Evolutionary conservation across 2,113 vertebrate species (phyloP).

Genomic region (Boleophthalmus pectinirostris): DNA sequence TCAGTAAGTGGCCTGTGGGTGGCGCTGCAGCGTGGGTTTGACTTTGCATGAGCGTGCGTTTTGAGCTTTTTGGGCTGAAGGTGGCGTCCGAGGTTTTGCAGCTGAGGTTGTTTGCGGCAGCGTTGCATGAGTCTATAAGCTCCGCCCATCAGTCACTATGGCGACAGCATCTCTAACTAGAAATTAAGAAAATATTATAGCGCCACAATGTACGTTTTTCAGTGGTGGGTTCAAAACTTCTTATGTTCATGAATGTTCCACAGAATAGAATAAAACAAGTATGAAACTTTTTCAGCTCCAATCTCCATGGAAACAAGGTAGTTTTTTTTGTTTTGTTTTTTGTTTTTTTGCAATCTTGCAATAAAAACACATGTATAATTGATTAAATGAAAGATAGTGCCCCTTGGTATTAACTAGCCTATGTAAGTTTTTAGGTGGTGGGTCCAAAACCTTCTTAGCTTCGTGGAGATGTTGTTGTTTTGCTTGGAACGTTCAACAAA

Average conservation of each 20-base stretch:
- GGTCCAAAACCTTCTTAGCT: no score
- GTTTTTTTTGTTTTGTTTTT: no score
- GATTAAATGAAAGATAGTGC: no score
- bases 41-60: constrained; percentile 22
- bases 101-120: constrained; percentile 38
- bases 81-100: constrained; percentile 27
- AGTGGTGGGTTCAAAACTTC: background rate
- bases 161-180: constrained; percentile 33
- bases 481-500: no score
- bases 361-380: no score
- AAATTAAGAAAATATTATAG: constrained; percentile 18
- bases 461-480: no score
- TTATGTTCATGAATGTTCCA: background rate
- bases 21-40: background rate
- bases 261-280: no score
- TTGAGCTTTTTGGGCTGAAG: background rate
- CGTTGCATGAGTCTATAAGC: constrained; percentile 56
- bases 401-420: no score
- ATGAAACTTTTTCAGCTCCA: no score
- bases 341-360: no score
- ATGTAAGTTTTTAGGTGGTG: no score
- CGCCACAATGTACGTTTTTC: background rate
- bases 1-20: background rate
- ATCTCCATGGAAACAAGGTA: no score
- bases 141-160: constrained; percentile 58